Evolutionary conservation across 2,797 vertebrate species (phyloP).

Genomic region (Chrosomus eos): DNA sequence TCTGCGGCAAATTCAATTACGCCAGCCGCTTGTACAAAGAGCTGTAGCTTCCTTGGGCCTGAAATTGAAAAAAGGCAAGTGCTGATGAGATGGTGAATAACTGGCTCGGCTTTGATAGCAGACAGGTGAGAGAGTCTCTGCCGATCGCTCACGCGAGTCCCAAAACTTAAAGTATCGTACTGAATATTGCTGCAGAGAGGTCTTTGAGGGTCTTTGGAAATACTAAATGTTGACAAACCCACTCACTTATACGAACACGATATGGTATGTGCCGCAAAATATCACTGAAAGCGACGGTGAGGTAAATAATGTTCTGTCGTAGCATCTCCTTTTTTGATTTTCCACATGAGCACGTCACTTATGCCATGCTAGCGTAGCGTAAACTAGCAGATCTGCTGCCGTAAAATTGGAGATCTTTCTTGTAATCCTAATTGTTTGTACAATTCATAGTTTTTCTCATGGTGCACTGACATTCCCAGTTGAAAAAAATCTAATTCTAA

Average conservation of each 20-base stretch:
- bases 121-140: slow-evolving; percentile 71
- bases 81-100: slow-evolving; percentile 95
- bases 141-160: slow-evolving; percentile 20
- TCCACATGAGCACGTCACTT: slow-evolving; percentile 50
- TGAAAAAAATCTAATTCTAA: slow-evolving; percentile 73
- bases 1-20: slow-evolving; percentile 99
- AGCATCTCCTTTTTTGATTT: slow-evolving; percentile 49
- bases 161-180: slow-evolving; percentile 33
- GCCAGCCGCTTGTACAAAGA: slow-evolving; percentile 94
- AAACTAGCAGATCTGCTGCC: slow-evolving; percentile 49
- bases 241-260: slow-evolving; percentile 19
- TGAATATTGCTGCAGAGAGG: slow-evolving; percentile 40
- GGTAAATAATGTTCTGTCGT: slow-evolving; percentile 43
- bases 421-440: slow-evolving; percentile 71
- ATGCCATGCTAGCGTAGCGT: slow-evolving; percentile 12
- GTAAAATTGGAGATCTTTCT: slow-evolving; percentile 70
- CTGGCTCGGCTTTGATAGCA: slow-evolving; percentile 83
- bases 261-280: neutral
- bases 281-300: neutral
- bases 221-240: slow-evolving; percentile 35
- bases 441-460: slow-evolving; percentile 66
- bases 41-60: slow-evolving; percentile 93
- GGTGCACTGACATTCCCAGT: slow-evolving; percentile 60
- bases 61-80: slow-evolving; percentile 97
- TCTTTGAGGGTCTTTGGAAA: slow-evolving; percentile 37